Conservation (phyloP, 2,797 vertebrate species). For the Crax fasciolata region DNA sequence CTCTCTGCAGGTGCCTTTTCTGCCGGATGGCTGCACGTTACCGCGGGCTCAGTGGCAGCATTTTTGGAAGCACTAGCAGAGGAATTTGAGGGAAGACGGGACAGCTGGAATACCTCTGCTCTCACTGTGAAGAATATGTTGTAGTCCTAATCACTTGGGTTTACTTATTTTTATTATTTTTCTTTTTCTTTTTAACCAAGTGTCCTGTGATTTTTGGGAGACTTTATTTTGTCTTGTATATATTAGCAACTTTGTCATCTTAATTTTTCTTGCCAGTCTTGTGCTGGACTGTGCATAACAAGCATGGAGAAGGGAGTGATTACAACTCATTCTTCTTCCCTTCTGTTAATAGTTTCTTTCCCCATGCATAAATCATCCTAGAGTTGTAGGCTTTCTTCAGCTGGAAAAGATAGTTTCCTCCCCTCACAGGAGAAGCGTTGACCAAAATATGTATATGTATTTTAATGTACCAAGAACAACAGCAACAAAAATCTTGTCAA, state of each 20-base stretch:
- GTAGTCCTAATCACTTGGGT: not conserved
- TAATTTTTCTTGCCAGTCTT: not conserved
- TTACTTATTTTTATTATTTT: not conserved
- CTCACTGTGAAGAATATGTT: not conserved
- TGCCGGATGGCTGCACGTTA: not conserved
- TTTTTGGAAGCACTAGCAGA: fast-evolving
- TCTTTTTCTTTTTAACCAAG: not conserved
- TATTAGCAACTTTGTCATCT: not conserved
- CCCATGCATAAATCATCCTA: not conserved
- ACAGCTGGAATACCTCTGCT: not conserved
- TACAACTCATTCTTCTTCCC: not conserved
- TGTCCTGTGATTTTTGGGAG: not conserved
- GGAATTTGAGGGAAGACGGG: not conserved
- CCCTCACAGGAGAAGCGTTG: not conserved
- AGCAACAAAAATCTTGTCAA: not conserved
- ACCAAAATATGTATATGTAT: not conserved
- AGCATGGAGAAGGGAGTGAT: not conserved
- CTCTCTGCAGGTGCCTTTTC: constrained; percentile 44
- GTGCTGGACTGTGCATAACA: not conserved
- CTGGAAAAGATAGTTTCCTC: constrained; percentile 6
- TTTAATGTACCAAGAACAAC: not conserved
- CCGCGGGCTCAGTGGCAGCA: fast-evolving
- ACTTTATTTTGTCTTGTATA: not conserved
- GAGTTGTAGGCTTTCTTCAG: constrained; percentile 14
- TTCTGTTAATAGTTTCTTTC: constrained; percentile 26